Evolutionary conservation across 1,140 invertebrate genomes (phyloP), one percentile per base, ranked within the genome.

Genomic region (Drosophila truncata): DNA sequence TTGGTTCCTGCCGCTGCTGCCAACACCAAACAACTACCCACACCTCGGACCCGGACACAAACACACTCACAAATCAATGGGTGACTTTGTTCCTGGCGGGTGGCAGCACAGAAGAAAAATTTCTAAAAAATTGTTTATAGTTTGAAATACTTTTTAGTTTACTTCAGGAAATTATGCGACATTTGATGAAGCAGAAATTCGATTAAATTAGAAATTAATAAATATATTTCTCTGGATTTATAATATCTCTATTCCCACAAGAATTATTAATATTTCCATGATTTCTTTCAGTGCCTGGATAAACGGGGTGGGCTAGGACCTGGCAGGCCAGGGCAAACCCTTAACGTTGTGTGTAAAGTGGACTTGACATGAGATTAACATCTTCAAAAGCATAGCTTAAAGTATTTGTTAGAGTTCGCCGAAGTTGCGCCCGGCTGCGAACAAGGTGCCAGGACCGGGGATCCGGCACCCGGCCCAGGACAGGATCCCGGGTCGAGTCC

Each of bases 321-420:
- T 47, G 52, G 65, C 49, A 59, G 46, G 67, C 54, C 44, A 60
- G 74, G 63, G 67, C 66, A 55, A 81, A 82, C 83, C 86, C 84
- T 91, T 87, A 74, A 79, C 78, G 80, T 91, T 82, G 86, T 88
- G 88, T 91, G 84, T 87, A 91, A 91, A 91, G 88, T 91, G 88
- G 87, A 88, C 88, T 91, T 91, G 88, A 88, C 80, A 91, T 91
- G 83, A 91, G 88, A 91, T 91, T 91, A 91, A 91, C 88, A 88
- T 91, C 88, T 91, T 91, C 88, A 91, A 91, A 91, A 87, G 88
- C 83, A 91, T 88, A 84, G 88, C 88, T 82, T 87, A 91, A 80
- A 91, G 83, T 90, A 90, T 90, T 90, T 90, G 88, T 87, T 91
- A 71, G 83, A 83, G 80, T 88, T 84, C 80, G 83, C 65, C 80